Evolutionary conservation across 2,797 vertebrate genomes (phyloP).

Genomic region (Gymnodraco acuticeps): DNA sequence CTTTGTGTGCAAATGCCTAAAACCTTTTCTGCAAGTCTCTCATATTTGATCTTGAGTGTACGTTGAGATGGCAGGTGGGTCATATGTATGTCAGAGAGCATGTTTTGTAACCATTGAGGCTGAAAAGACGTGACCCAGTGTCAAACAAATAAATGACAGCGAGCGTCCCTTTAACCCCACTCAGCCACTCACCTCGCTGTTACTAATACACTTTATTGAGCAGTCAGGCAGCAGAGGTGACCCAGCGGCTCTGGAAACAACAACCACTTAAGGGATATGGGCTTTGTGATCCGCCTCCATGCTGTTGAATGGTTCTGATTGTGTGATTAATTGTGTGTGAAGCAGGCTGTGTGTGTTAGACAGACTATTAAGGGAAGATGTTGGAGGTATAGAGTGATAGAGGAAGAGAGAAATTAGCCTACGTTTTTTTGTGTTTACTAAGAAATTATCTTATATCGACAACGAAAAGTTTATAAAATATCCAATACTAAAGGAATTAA

Average conservation of each 20-base stretch:
- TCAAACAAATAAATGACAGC: slow-evolving; percentile 32
- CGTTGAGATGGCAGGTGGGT: neutral
- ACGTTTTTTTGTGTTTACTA: neutral
- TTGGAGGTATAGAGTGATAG: slow-evolving; percentile 1
- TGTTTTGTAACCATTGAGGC: slow-evolving; percentile 22
- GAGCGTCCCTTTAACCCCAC: slow-evolving; percentile 15
- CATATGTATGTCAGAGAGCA: slow-evolving; percentile 3
- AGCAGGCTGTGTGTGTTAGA: slow-evolving; percentile 15
- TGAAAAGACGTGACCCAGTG: slow-evolving; percentile 3
- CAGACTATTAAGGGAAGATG: neutral
- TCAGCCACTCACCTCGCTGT: slow-evolving; percentile 23
- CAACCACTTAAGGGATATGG: slow-evolving; percentile 31
- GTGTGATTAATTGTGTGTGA: slow-evolving; percentile 42
- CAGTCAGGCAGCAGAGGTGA: slow-evolving; percentile 49
- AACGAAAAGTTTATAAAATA: neutral
- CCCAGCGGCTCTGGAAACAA: slow-evolving; percentile 27
- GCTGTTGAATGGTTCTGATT: slow-evolving; percentile 28
- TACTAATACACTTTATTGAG: slow-evolving; percentile 39
- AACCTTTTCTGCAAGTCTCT: neutral
- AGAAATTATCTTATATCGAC: neutral
- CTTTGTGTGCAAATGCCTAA: neutral
- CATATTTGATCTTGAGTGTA: neutral
- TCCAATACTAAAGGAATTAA: neutral
- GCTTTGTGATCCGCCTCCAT: slow-evolving; percentile 23
- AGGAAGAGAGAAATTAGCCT: neutral